phyloP scores from a whole-genome alignment of 2,113 vertebrate species.

The Halichoerus grypus region DNA sequence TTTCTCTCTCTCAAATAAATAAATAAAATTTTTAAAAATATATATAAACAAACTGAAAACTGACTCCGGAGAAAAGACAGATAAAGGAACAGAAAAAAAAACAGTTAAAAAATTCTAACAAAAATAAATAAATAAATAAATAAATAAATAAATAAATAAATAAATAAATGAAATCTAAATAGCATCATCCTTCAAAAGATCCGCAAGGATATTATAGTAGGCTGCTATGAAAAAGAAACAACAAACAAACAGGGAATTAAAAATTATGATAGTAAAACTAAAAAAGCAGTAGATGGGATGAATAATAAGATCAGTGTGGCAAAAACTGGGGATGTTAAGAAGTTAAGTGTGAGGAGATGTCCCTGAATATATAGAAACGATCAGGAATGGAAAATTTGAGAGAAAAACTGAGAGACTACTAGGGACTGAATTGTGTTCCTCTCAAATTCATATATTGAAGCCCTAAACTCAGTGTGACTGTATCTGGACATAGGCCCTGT shows the following conservation, averaged over 20 bases:
- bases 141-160: neutral
- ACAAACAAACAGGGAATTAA: neutral
- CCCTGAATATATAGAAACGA: neutral
- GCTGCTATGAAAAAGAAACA: neutral
- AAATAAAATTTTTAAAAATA: neutral
- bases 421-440: neutral
- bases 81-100: neutral
- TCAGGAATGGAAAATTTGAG: neutral
- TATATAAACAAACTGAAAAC: neutral
- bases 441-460: neutral
- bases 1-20: neutral
- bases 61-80: neutral
- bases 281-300: neutral
- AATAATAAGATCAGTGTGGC: neutral
- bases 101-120: neutral
- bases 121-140: neutral
- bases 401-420: neutral
- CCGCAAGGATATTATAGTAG: neutral
- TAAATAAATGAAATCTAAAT: neutral
- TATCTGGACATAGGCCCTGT: neutral
- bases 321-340: neutral
- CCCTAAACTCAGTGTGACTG: neutral
- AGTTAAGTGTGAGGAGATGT: neutral
- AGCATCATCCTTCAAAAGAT: neutral
- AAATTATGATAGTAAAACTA: constrained; percentile 49